Evolutionary conservation across 1,140 invertebrate genomes (phyloP).

Genomic region (Leguminivora glycinivorella): DNA sequence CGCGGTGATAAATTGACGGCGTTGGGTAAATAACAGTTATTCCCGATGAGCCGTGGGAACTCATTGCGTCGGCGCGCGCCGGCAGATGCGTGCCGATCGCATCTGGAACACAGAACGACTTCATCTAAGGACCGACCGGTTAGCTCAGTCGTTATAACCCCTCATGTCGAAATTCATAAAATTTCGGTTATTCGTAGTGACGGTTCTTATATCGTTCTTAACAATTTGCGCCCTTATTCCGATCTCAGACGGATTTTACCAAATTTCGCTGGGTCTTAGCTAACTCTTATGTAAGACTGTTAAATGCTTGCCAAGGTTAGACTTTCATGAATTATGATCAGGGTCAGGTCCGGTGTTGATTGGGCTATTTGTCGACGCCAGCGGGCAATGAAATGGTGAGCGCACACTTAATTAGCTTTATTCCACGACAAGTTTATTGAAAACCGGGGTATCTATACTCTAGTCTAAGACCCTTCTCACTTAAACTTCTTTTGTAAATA

Average conservation of each 20-base stretch:
- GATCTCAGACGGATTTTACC: too few relatives aligned
- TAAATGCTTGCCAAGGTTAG: background rate
- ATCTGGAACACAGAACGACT: constrained; percentile 51
- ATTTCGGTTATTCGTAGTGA: background rate
- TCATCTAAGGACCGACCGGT: constrained; percentile 51
- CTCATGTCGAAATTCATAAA: background rate
- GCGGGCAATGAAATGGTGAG: constrained; percentile 37
- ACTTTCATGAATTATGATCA: background rate
- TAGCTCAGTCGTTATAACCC: constrained; percentile 43
- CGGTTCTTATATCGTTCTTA: too few relatives aligned
- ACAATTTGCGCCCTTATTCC: background rate
- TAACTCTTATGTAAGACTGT: too few relatives aligned
- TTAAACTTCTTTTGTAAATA: too few relatives aligned
- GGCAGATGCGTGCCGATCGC: constrained; percentile 42
- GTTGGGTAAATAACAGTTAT: constrained; percentile 45
- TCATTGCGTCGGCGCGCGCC: constrained; percentile 43
- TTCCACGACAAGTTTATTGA: constrained; percentile 43
- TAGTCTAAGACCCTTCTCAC: too few relatives aligned
- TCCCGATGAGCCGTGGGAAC: constrained; percentile 63
- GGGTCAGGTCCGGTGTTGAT: background rate
- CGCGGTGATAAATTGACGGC: constrained; percentile 38
- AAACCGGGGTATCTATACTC: constrained; percentile 32
- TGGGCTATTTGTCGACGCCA: constrained; percentile 39
- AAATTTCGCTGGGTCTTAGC: too few relatives aligned
- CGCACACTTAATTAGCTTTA: constrained; percentile 39